A percentile compares a stretch with the other conserved stretches of the same genome.
Conservation (phyloP, 2,888 invertebrate species). For the Nysson spinosus region DNA sequence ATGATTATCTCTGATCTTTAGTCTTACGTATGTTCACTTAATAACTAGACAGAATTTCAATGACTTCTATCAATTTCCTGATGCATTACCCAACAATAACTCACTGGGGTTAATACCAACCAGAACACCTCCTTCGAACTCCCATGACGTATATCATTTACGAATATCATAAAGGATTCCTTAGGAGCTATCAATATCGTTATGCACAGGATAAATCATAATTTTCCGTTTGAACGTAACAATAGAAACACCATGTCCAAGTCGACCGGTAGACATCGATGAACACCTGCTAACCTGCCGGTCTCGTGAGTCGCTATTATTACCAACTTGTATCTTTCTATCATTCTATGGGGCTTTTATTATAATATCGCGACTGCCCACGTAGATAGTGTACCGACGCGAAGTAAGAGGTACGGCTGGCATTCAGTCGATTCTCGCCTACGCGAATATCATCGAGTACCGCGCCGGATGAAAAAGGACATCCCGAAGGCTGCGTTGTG, state of each 20-base stretch:
- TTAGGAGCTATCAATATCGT: background rate
- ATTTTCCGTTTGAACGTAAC: constrained; percentile 14
- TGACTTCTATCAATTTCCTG: too few species aligned
- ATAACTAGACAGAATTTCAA: too few species aligned
- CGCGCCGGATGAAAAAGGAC: constrained; percentile 21
- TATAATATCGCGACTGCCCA: constrained; percentile 57
- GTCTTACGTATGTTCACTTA: too few species aligned
- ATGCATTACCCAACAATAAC: too few species aligned
- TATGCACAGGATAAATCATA: background rate
- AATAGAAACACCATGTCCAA: constrained; percentile 5
- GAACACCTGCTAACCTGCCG: constrained; percentile 56
- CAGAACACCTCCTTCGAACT: too few species aligned
- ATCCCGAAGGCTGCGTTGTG: constrained; percentile 1
- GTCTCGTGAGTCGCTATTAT: constrained; percentile 59
- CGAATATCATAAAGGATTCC: background rate
- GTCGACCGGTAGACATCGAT: constrained; percentile 31
- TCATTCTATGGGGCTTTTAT: constrained; percentile 59
- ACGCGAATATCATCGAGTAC: constrained; percentile 50
- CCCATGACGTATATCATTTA: too few species aligned
- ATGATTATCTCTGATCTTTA: too few species aligned
- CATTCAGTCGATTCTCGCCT: constrained; percentile 55
- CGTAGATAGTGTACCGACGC: constrained; percentile 44
- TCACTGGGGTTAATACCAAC: too few species aligned
- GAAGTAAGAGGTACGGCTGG: constrained; percentile 43
- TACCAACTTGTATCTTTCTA: constrained; percentile 66